These are phyloP conservation scores for Pangasius sanitwongsei DNA, from an alignment of 2,797 vertebrate genomes.

Conservation along the genomic window DNA sequence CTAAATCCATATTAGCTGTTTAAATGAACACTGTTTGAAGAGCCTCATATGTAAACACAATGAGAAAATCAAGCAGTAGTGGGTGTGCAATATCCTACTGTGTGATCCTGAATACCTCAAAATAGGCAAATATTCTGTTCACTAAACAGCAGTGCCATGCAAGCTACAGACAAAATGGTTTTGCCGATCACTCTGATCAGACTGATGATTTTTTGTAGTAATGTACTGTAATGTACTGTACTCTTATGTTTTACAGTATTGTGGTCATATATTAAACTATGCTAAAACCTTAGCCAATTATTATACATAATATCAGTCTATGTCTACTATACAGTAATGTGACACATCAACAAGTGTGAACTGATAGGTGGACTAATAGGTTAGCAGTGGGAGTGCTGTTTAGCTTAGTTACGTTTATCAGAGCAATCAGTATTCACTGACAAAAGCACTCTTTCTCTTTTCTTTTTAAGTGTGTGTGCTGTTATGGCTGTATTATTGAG, in stretches of 20 bases:
- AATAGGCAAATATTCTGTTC: neutral
- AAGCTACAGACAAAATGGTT: neutral
- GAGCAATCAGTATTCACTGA: slow-evolving; percentile 56
- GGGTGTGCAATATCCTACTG: neutral
- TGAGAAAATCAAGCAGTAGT: neutral
- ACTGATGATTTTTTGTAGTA: too few species aligned
- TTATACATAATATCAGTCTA: neutral
- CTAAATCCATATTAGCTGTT: neutral
- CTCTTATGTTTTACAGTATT: neutral
- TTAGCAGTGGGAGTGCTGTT: slow-evolving; percentile 39
- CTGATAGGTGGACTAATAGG: slow-evolving; percentile 30
- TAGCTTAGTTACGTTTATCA: slow-evolving; percentile 58
- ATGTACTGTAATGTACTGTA: too few species aligned
- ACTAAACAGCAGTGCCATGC: too few species aligned
- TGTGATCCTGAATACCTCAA: neutral
- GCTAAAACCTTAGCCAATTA: neutral
- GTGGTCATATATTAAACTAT: neutral
- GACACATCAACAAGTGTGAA: slow-evolving; percentile 22
- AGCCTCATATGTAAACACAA: too few species aligned
- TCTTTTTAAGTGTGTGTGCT: slow-evolving; percentile 26
- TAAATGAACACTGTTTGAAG: too few species aligned
- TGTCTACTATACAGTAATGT: neutral
- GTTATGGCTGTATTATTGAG: neutral
- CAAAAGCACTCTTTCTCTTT: slow-evolving; percentile 43
- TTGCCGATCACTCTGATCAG: too few species aligned